Evolutionary conservation across 2,888 invertebrate genomes (phyloP).

Genomic region (Myopa tessellatipennis): DNA sequence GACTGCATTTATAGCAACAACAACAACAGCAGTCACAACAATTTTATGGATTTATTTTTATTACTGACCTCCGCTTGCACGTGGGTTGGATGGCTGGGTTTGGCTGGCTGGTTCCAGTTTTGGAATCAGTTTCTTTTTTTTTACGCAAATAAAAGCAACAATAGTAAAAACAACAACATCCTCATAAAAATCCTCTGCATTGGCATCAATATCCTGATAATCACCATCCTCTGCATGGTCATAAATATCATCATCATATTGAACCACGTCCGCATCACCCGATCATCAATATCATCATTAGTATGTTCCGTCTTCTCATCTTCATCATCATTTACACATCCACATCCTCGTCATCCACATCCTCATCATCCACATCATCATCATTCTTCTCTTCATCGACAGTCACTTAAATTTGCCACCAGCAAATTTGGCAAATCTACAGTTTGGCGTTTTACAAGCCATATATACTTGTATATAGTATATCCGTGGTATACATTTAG

Average conservation of each 20-base stretch:
- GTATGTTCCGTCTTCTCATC: too few relatives aligned
- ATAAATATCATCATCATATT: background rate
- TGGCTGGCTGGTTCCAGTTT: background rate
- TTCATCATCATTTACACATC: too few relatives aligned
- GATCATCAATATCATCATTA: background rate
- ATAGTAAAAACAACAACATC: constrained; percentile 1
- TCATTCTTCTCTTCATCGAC: background rate
- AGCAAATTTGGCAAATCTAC: constrained; percentile 20
- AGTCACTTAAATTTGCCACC: background rate
- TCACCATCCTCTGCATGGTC: background rate
- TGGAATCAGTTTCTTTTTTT: background rate
- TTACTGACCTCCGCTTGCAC: background rate
- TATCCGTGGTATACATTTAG: too few relatives aligned
- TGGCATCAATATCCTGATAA: background rate
- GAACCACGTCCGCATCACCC: background rate
- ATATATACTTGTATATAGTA: too few relatives aligned
- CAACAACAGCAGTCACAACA: background rate
- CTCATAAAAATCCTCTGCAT: too few relatives aligned
- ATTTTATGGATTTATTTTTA: constrained; percentile 24
- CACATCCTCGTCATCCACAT: too few relatives aligned
- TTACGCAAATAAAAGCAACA: background rate
- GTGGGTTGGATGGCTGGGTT: background rate
- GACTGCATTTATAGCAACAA: background rate
- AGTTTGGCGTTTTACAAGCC: background rate
- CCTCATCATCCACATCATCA: too few relatives aligned